Base-by-base conservation (phyloP, 2,888 invertebrate genomes). In the Sisyra nigra region DNA sequence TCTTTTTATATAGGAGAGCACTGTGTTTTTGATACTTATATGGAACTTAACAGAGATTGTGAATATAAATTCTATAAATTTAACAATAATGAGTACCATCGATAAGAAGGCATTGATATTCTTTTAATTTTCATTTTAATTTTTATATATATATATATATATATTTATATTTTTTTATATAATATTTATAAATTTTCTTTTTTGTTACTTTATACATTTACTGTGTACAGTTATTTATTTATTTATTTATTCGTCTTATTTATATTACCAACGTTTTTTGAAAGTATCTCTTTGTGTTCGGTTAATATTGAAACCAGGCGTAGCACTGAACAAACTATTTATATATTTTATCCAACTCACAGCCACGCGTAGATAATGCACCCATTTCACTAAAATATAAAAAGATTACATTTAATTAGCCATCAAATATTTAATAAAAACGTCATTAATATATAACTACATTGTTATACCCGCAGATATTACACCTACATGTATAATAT, bases 61-160 rank as follows among this genome's bases (percentile, higher is more conserved):
- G 33, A 33, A 33, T 33, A 13, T 33, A 33, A 13, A 13, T 33
- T 33, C 33, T 33, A 33, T 13, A 33, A 33, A 14, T 33, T 33
- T 33, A 13, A 33, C 24, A 24, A 24, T 37, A 18, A 18, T 19
- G 18, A 19, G 37, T 37, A 37, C 37, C 37, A 19, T 37, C 37
- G 17, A 37, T 19, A 18, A 15, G 37, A 40, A 32, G 40, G 32
- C 40, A 40, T 32, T 32, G 40, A 14, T 32, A 29, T n/a, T 31
- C 31, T 40, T 31, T 30, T 40, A 17, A 15, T n/a, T 13, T 40
- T 40, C 14, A 40, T 40, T 32, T 17, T 31, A 31, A 30, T 40
- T 15, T 17, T 40, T 17, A 19, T 37, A 37, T 18, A 37, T 33
- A 37, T 37, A 37, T 37, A 19, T 37, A 37, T 37, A 37, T 37